These are phyloP conservation scores for Phataginus tetradactyla DNA, from an alignment of 2,797 vertebrate genomes.

Conservation along the genomic window DNA sequence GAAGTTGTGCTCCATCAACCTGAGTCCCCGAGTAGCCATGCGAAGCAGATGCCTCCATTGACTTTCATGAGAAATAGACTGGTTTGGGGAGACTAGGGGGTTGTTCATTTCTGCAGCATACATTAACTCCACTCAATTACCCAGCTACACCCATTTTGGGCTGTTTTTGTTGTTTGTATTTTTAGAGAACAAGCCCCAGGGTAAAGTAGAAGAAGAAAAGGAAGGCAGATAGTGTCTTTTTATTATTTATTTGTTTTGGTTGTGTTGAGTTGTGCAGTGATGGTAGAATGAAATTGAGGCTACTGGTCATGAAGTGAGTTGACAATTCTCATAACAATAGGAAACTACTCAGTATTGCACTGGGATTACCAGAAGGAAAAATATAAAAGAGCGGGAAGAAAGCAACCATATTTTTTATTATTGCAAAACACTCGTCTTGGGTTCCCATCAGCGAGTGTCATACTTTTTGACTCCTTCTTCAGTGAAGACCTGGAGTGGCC, in stretches of 20 bases:
- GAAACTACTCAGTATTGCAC: conserved; percentile 15
- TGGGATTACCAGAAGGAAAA: not conserved
- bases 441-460: conserved; percentile 47
- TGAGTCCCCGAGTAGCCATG: not conserved
- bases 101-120: not conserved
- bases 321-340: conserved; percentile 20
- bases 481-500: conserved; percentile 50
- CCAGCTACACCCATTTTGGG: not conserved
- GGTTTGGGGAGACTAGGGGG: not conserved
- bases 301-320: not conserved
- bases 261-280: not conserved
- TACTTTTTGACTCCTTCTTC: conserved; percentile 74
- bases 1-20: not conserved
- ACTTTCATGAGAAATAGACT: not conserved
- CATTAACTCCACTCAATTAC: not conserved
- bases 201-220: not conserved
- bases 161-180: not conserved
- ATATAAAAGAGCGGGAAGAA: not conserved
- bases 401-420: not conserved
- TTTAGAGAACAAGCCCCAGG: not conserved
- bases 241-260: not conserved
- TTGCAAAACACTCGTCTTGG: conserved; percentile 22
- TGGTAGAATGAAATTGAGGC: not conserved
- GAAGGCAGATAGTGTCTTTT: not conserved
- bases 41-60: not conserved